Evolutionary conservation across 2,797 vertebrate genomes (phyloP).

Genomic region (Centropyge bicolor): DNA sequence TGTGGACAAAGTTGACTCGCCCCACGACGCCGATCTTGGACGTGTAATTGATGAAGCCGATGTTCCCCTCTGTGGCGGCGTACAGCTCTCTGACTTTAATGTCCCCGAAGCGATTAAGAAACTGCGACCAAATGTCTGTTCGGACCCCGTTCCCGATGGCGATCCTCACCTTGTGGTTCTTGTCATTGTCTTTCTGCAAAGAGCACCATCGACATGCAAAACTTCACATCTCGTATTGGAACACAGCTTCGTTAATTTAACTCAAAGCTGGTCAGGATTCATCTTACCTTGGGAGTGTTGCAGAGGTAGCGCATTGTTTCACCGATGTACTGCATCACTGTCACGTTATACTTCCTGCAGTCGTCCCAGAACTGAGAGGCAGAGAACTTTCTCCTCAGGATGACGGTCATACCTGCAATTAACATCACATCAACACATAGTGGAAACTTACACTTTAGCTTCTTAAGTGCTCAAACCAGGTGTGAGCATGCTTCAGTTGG

Average conservation of each 20-base stretch:
- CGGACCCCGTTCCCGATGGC: constrained; percentile 92
- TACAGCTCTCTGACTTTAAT: constrained; percentile 90
- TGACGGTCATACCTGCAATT: constrained; percentile 72
- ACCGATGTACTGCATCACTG: constrained; percentile 94
- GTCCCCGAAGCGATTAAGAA: constrained; percentile 89
- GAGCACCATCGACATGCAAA: neutral
- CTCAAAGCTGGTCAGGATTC: neutral
- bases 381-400: constrained; percentile 91
- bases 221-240: neutral
- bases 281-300: constrained; percentile 86
- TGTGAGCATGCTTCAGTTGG: neutral
- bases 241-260: fast-evolving
- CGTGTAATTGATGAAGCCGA: constrained; percentile 91
- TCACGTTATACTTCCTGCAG: constrained; percentile 91
- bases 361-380: constrained; percentile 96
- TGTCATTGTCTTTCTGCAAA: constrained; percentile 88
- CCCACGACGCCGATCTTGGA: constrained; percentile 90
- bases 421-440: neutral
- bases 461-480: neutral
- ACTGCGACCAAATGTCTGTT: constrained; percentile 89
- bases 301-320: constrained; percentile 93
- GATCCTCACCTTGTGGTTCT: constrained; percentile 88
- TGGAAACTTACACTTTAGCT: too few relatives aligned
- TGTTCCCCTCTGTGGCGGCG: constrained; percentile 91
- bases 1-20: constrained; percentile 84